phyloP scores from a whole-genome alignment of 2,113 vertebrate genomes.

The Perca schrenkii region DNA sequence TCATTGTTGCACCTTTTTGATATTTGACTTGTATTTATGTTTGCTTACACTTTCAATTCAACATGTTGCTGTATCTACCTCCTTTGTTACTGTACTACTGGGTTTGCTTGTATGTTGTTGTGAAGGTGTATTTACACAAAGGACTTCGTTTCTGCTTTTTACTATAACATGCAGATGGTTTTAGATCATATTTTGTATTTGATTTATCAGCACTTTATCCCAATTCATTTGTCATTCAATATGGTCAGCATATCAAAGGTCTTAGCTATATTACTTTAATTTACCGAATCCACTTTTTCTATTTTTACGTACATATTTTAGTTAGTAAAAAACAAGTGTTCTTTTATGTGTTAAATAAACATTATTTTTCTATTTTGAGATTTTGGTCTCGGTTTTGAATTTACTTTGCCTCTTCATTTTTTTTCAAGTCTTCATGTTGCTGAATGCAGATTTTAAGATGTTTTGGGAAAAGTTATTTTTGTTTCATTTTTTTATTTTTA shows the following conservation, averaged over 20 bases:
- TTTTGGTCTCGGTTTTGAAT: conserved; percentile 48
- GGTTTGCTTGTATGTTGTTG: conserved; percentile 37
- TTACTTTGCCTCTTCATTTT: conserved; percentile 22
- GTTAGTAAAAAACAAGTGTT: conserved; percentile 27
- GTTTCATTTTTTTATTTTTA: background rate
- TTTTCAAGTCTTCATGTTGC: background rate
- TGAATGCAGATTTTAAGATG: background rate
- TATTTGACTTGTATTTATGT: conserved; percentile 19
- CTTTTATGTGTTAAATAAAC: conserved; percentile 67
- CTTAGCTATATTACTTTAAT: background rate
- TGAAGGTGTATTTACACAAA: conserved; percentile 32
- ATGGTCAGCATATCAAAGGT: conserved; percentile 32
- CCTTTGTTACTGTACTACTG: conserved; percentile 22
- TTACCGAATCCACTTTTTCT: conserved; percentile 5
- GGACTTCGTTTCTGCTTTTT: conserved; percentile 2
- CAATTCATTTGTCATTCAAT: conserved; percentile 20
- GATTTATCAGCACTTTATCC: conserved; percentile 55
- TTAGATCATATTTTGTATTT: conserved; percentile 7
- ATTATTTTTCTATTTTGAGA: conserved; percentile 63
- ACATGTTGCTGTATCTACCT: conserved; percentile 44
- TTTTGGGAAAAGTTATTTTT: background rate
- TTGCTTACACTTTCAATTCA: conserved; percentile 21
- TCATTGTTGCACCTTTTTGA: conserved; percentile 21
- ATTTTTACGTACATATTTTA: conserved; percentile 1
- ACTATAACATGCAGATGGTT: conserved; percentile 12